Conservation (phyloP, 1,140 invertebrate species). For the Goniozus legneri region DNA sequence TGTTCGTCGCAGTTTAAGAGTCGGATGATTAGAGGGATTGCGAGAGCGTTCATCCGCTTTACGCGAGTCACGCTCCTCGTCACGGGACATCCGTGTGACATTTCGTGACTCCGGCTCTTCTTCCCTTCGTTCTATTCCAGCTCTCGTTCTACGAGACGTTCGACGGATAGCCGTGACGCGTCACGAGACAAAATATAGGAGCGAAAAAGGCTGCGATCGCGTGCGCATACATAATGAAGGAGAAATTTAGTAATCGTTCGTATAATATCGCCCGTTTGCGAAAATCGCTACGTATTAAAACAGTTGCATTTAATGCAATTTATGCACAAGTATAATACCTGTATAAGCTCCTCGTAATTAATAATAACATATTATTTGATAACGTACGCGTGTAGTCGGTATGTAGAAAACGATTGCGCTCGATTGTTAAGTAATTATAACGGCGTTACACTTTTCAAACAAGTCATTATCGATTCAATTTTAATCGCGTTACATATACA, state of each 20-base stretch:
- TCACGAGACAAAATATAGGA: conserved; percentile 11
- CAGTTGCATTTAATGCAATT: too few species aligned
- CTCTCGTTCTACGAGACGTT: too few species aligned
- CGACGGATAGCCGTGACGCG: conserved; percentile 7
- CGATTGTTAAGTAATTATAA: too few species aligned
- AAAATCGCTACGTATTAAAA: too few species aligned
- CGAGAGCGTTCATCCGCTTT: too few species aligned
- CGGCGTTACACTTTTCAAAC: too few species aligned
- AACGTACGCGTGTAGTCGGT: too few species aligned
- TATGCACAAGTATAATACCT: too few species aligned
- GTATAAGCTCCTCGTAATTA: too few species aligned
- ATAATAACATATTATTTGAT: background rate
- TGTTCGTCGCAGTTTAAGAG: conserved; percentile 8
- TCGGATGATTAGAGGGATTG: conserved; percentile 16
- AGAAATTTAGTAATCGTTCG: conserved; percentile 1
- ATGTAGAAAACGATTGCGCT: background rate
- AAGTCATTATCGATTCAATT: too few species aligned
- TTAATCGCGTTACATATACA: too few species aligned
- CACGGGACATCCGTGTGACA: conserved; percentile 20
- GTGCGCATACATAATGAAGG: conserved; percentile 1
- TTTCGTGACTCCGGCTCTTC: conserved; percentile 23
- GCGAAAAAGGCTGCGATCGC: background rate
- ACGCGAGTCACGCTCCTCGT: conserved; percentile 20
- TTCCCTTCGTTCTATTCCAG: too few species aligned
- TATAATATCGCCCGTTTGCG: background rate